A percentile compares a stretch with the other conserved stretches of the same genome.
Evolutionary conservation across 2,113 vertebrate genomes (phyloP).

Genomic region (Microcebus murinus): DNA sequence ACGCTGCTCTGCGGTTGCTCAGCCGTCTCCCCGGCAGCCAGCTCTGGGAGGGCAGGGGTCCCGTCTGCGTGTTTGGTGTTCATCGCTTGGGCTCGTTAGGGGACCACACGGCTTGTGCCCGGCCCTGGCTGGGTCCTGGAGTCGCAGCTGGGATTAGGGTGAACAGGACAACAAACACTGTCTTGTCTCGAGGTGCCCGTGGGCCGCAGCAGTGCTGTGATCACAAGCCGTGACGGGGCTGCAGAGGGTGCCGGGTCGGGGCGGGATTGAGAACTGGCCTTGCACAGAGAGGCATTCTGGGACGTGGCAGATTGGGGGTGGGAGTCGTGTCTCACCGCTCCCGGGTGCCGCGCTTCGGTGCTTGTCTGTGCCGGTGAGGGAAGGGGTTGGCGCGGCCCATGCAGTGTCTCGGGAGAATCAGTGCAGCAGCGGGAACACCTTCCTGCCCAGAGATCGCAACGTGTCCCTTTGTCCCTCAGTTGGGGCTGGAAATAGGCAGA

Average conservation of each 20-base stretch:
- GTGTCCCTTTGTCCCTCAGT: accelerated
- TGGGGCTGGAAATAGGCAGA: neutral
- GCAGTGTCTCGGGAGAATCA: neutral
- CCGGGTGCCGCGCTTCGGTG: neutral
- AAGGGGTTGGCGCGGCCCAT: accelerated
- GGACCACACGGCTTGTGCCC: accelerated
- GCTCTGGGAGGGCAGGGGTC: neutral
- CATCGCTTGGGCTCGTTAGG: accelerated
- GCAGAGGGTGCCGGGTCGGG: neutral
- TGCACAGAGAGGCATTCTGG: neutral
- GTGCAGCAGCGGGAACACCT: accelerated
- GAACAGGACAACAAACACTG: too few species aligned
- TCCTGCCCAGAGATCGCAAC: accelerated
- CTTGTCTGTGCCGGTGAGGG: neutral
- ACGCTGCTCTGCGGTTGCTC: accelerated
- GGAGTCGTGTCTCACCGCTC: neutral
- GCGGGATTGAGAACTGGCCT: accelerated
- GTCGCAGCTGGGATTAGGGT: accelerated
- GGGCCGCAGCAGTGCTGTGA: accelerated
- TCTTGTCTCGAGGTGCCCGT: accelerated
- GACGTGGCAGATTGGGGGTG: neutral
- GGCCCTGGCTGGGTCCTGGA: neutral
- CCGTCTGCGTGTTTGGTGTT: accelerated
- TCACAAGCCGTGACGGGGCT: neutral
- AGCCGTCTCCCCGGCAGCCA: accelerated